Evolutionary conservation across 2,888 invertebrate species (phyloP).

Genomic region (Nebria brevicollis): DNA sequence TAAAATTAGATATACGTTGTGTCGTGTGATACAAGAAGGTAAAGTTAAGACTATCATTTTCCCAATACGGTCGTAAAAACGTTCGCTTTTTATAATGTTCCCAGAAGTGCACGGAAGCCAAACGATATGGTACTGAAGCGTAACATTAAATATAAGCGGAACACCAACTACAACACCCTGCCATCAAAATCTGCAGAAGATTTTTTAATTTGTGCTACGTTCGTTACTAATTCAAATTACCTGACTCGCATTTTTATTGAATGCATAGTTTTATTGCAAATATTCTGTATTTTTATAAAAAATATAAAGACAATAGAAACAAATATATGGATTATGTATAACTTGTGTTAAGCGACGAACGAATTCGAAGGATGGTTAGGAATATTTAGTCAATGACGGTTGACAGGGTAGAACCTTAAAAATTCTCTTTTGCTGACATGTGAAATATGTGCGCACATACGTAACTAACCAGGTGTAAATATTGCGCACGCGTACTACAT

Average conservation of each 20-base stretch:
- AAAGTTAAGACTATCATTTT: slow-evolving; percentile 9
- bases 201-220: not conserved
- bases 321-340: too few species aligned
- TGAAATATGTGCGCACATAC: slow-evolving; percentile 24
- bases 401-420: slow-evolving; percentile 34
- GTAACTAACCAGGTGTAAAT: slow-evolving; percentile 10
- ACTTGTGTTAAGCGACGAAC: too few species aligned
- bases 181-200: not conserved
- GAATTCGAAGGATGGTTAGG: too few species aligned
- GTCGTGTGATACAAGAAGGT: not conserved
- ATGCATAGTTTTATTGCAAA: not conserved
- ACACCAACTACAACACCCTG: not conserved
- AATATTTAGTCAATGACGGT: slow-evolving; percentile 21
- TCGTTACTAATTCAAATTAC: not conserved
- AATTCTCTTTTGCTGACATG: slow-evolving; percentile 27
- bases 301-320: too few species aligned
- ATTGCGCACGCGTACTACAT: not conserved
- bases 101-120: slow-evolving; percentile 13
- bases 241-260: too few species aligned
- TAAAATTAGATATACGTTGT: not conserved
- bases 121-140: slow-evolving; percentile 9
- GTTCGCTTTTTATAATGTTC: slow-evolving; percentile 18
- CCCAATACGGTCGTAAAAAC: slow-evolving; percentile 9
- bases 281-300: too few species aligned
- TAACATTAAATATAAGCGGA: slow-evolving; percentile 18